Percentiles rank a stretch among this genome's conserved stretches.
Conservation (phyloP, 2,888 invertebrate genomes). For the Hyppa rectilinea region DNA sequence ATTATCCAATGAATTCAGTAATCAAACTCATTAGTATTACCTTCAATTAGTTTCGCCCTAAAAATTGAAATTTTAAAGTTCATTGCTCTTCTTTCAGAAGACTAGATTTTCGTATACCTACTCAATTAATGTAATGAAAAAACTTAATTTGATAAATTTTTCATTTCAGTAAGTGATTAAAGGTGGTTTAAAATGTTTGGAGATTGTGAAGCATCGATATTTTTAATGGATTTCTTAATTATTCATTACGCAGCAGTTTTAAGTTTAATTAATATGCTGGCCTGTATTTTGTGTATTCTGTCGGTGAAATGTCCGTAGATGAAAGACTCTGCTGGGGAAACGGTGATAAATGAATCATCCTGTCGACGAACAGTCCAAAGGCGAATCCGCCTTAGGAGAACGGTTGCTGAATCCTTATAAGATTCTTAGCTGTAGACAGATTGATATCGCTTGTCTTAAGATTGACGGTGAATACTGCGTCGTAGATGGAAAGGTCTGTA, state of each 20-base stretch:
- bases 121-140: conserved; percentile 39
- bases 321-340: no score
- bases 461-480: no score
- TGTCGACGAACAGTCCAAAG: no score
- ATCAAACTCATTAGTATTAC: conserved; percentile 7
- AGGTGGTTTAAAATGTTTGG: background rate
- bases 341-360: no score
- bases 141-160: conserved; percentile 42
- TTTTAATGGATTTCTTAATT: conserved; percentile 42
- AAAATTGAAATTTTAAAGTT: conserved; percentile 8
- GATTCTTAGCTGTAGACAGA: no score
- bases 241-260: conserved; percentile 19
- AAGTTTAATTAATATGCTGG: background rate
- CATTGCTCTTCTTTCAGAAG: background rate
- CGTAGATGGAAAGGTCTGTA: no score
- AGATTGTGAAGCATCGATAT: conserved; percentile 32
- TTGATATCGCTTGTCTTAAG: no score
- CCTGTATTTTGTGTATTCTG: background rate
- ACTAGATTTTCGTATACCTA: conserved; percentile 27
- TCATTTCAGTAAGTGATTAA: conserved; percentile 29
- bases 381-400: no score
- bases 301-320: no score
- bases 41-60: conserved; percentile 21
- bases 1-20: conserved; percentile 15
- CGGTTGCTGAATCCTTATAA: no score